Percentiles rank a stretch among this genome's conserved stretches.
Evolutionary conservation across 2,797 vertebrate genomes (phyloP).

Genomic region (Sarcophilus harrisii): DNA sequence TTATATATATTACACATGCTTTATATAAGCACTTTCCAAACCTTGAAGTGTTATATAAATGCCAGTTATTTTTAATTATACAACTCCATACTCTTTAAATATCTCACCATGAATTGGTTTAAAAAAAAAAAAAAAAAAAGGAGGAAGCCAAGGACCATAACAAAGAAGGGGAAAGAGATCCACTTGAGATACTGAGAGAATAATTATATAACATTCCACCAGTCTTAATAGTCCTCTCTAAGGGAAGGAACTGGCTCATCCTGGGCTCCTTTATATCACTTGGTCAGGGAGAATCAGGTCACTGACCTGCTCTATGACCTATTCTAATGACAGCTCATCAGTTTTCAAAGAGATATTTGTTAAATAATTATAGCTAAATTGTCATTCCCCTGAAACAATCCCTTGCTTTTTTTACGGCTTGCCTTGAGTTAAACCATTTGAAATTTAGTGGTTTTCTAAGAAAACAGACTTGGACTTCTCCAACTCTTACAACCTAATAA

Average conservation of each 20-base stretch:
- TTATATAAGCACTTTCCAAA: background rate
- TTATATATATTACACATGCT: background rate
- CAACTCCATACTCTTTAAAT: slow-evolving; percentile 8
- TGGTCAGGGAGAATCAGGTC: background rate
- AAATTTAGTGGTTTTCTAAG: background rate
- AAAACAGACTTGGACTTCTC: background rate
- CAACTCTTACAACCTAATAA: background rate
- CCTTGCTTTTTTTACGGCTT: slow-evolving; percentile 9
- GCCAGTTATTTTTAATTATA: background rate
- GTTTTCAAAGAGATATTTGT: slow-evolving; percentile 46
- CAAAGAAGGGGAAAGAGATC: background rate
- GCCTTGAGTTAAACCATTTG: background rate
- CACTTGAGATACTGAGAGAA: background rate
- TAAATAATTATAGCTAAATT: slow-evolving; percentile 1
- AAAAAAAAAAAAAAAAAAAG: background rate
- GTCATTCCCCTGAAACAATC: background rate
- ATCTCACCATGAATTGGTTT: slow-evolving; percentile 21
- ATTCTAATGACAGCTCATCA: slow-evolving; percentile 5
- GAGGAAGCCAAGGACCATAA: background rate
- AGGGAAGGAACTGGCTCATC: background rate
- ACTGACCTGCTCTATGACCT: slow-evolving; percentile 25
- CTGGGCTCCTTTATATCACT: background rate
- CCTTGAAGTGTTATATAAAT: background rate
- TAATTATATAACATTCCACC: background rate
- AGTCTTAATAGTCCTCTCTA: background rate